These are phyloP conservation scores for Eretmochelys imbricata DNA, from an alignment of 2,113 vertebrate genomes.

Conservation along the genomic window DNA sequence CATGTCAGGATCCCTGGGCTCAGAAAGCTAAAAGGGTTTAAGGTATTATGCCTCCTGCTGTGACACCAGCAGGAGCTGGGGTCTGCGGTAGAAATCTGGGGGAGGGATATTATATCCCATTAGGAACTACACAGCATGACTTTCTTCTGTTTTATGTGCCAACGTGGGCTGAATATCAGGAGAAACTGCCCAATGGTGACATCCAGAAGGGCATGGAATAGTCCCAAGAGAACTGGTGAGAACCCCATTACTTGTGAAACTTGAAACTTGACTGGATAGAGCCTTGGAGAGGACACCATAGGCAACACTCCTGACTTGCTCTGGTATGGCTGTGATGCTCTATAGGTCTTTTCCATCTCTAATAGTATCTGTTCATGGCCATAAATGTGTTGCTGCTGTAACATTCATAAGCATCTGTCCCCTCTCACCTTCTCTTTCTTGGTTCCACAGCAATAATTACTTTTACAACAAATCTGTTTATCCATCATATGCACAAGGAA, in stretches of 20 bases:
- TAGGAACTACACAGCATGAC: rapidly evolving
- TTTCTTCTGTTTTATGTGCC: rapidly evolving
- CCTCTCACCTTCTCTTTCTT: not conserved
- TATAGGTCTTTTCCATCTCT: not conserved
- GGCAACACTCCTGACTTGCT: not conserved
- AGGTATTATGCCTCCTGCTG: conserved; percentile 36
- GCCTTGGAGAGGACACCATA: not conserved
- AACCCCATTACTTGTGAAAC: not conserved
- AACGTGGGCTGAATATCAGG: rapidly evolving
- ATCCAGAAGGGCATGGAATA: not conserved
- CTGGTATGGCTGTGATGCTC: rapidly evolving
- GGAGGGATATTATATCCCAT: not conserved
- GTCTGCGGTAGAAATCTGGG: not conserved
- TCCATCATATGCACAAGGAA: not conserved
- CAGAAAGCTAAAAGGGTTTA: conserved; percentile 57
- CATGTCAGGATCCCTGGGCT: conserved; percentile 37
- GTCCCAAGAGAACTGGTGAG: not conserved
- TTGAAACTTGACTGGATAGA: rapidly evolving
- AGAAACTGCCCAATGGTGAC: rapidly evolving
- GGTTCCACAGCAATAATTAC: not conserved
- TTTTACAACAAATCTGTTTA: not conserved
- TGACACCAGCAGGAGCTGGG: not conserved
- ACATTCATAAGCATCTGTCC: not conserved
- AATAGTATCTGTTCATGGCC: rapidly evolving
- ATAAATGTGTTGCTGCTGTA: not conserved